A percentile compares a stretch with the other conserved stretches of the same genome.
Evolutionary conservation across 1,140 invertebrate species (phyloP).

Genomic region (Drosophila watanabei): DNA sequence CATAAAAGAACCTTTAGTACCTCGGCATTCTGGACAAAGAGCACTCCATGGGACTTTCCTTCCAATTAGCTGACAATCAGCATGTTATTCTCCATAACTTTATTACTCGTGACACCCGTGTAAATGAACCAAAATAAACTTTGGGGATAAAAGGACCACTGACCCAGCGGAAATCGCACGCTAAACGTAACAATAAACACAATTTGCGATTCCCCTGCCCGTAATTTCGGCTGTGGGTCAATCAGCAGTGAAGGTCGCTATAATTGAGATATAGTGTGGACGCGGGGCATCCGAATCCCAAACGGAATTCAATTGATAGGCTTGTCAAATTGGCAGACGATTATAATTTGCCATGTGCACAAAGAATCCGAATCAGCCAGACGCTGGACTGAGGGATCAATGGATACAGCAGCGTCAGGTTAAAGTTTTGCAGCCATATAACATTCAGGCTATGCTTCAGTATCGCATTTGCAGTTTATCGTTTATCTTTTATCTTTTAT

Average conservation of each 20-base stretch:
- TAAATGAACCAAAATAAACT: slow-evolving; percentile 37
- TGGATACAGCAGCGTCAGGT: slow-evolving; percentile 20
- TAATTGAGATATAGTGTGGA: slow-evolving; percentile 48
- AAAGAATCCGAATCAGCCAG: slow-evolving; percentile 25
- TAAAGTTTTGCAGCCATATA: slow-evolving; percentile 50
- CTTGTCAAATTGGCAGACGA: slow-evolving; percentile 70
- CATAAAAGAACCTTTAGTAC: neutral
- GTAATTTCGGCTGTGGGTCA: slow-evolving; percentile 49
- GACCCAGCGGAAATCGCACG: slow-evolving; percentile 32
- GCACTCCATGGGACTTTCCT: slow-evolving; percentile 32
- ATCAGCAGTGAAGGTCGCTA: slow-evolving; percentile 38
- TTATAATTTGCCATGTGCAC: slow-evolving; percentile 68
- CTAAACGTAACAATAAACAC: slow-evolving; percentile 68
- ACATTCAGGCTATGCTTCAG: slow-evolving; percentile 16
- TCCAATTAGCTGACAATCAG: slow-evolving; percentile 67
- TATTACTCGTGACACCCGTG: slow-evolving; percentile 25
- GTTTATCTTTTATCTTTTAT: slow-evolving; percentile 11
- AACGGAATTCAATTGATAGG: slow-evolving; percentile 73
- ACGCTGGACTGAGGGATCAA: slow-evolving; percentile 17
- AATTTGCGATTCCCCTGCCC: slow-evolving; percentile 50
- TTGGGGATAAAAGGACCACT: slow-evolving; percentile 12
- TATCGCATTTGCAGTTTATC: slow-evolving; percentile 41
- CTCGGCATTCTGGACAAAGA: slow-evolving; percentile 24
- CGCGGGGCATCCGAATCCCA: slow-evolving; percentile 16
- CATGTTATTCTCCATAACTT: slow-evolving; percentile 49